These are phyloP conservation scores for Spondyliosoma cantharus DNA, from an alignment of 2,797 vertebrate species.

Conservation along the genomic window DNA sequence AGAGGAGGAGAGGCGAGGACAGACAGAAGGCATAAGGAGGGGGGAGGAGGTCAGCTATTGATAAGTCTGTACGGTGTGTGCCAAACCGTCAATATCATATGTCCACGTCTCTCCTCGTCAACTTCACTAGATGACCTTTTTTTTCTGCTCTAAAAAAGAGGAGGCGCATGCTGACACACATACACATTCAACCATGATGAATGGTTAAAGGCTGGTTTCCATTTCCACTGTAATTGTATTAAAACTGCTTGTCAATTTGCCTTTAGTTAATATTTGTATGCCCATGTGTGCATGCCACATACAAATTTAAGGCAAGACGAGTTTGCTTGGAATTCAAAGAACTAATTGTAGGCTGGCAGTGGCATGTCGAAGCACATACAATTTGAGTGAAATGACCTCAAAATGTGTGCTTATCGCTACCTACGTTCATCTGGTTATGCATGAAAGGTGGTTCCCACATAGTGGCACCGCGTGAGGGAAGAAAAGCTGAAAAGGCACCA, in stretches of 20 bases:
- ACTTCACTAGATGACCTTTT: slow-evolving; percentile 7
- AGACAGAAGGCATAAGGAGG: not conserved
- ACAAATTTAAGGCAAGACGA: not conserved
- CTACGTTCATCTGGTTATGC: not conserved
- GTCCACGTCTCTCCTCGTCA: slow-evolving; percentile 19
- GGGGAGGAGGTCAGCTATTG: slow-evolving; percentile 15
- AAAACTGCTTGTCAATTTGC: not conserved
- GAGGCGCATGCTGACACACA: slow-evolving; percentile 16
- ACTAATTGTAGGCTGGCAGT: not conserved
- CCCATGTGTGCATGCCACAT: not conserved
- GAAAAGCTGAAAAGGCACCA: not conserved
- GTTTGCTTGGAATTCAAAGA: not conserved
- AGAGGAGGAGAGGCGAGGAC: slow-evolving; percentile 13
- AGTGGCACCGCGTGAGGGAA: no score
- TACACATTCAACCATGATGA: not conserved
- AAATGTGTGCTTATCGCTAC: not conserved
- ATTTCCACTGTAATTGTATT: not conserved
- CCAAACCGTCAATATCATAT: slow-evolving; percentile 15
- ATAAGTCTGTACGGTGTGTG: slow-evolving; percentile 4
- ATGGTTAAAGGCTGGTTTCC: not conserved
- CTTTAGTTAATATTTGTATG: not conserved
- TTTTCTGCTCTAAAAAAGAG: slow-evolving; percentile 1
- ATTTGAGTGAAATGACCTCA: not conserved
- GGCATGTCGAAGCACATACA: not conserved
- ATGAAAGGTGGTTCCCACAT: not conserved